A percentile compares a stretch with the other conserved stretches of the same genome.
phyloP scores from a whole-genome alignment of 2,797 vertebrate genomes.

The Gadopsis bispinosus region DNA sequence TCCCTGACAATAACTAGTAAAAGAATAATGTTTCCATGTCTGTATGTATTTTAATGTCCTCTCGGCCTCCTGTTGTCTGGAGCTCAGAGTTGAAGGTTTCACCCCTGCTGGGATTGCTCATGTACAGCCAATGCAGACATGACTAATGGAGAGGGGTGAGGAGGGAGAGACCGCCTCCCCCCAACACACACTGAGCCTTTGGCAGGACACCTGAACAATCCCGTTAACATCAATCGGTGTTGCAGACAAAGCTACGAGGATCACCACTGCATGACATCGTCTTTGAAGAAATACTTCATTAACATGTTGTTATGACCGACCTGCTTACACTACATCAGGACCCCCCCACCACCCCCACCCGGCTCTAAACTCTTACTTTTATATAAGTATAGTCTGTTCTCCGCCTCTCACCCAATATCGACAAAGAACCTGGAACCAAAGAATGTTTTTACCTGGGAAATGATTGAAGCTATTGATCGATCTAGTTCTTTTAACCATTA shows the following conservation, averaged over 20 bases:
- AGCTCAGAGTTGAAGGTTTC: slow-evolving; percentile 35
- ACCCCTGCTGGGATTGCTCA: slow-evolving; percentile 38
- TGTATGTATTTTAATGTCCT: neutral
- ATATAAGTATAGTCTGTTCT: neutral
- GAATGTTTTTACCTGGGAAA: no score
- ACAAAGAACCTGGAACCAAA: no score
- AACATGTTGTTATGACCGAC: neutral
- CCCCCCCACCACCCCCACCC: no score
- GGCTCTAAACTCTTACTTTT: no score
- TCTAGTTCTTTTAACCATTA: neutral
- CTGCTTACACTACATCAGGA: no score
- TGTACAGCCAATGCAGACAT: slow-evolving; percentile 63
- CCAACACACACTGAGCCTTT: slow-evolving; percentile 27
- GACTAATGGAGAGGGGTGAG: slow-evolving; percentile 46
- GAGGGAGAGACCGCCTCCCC: neutral
- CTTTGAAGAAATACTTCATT: neutral
- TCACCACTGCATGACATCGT: slow-evolving; percentile 23
- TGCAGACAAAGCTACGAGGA: slow-evolving; percentile 15
- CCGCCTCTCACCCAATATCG: neutral
- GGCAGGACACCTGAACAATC: slow-evolving; percentile 49
- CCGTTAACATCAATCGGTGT: slow-evolving; percentile 27
- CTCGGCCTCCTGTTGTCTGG: slow-evolving; percentile 23
- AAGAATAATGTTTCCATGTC: neutral
- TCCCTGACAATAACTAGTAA: neutral
- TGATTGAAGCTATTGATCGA: no score